phyloP scores from a whole-genome alignment of 2,888 invertebrate genomes.

The Pandemis heparana region DNA sequence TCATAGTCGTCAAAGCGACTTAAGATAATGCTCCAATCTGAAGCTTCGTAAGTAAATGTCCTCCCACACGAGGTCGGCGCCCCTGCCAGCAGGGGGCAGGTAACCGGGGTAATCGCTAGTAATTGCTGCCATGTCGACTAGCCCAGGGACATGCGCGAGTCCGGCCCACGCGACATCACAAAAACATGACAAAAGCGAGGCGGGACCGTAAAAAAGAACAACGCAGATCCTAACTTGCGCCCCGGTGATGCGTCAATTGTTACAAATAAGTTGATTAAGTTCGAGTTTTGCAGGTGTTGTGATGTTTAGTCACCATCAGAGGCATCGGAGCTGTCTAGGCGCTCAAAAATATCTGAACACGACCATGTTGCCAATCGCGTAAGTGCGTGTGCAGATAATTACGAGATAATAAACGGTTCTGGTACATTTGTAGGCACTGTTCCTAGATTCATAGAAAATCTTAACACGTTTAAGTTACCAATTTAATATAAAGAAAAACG shows the following conservation, averaged over 20 bases:
- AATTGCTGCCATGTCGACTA: conserved; percentile 62
- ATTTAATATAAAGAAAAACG: too few species aligned
- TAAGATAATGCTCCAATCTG: conserved; percentile 31
- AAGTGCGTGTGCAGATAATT: too few species aligned
- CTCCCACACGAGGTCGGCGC: conserved; percentile 44
- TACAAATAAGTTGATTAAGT: background rate
- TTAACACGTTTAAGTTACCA: too few species aligned
- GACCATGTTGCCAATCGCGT: too few species aligned
- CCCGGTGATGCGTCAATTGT: background rate
- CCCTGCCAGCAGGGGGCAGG: conserved; percentile 59
- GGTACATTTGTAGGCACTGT: too few species aligned
- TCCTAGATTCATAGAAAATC: too few species aligned
- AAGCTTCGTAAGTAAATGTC: conserved; percentile 30
- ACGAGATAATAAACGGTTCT: too few species aligned
- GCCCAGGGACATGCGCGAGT: conserved; percentile 34
- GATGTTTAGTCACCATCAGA: too few species aligned
- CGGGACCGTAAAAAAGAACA: conserved; percentile 4
- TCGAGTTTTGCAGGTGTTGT: background rate
- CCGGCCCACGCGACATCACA: conserved; percentile 45
- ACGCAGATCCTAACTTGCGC: background rate
- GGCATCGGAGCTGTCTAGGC: too few species aligned
- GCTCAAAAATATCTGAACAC: too few species aligned
- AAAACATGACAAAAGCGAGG: conserved; percentile 39
- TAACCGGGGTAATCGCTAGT: conserved; percentile 62
- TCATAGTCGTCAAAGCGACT: conserved; percentile 11